Percentiles rank a stretch among this genome's conserved stretches.
These are phyloP conservation scores for Schizopygopsis pylzovi DNA, from an alignment of 2,797 vertebrate species.

Conservation along the genomic window DNA sequence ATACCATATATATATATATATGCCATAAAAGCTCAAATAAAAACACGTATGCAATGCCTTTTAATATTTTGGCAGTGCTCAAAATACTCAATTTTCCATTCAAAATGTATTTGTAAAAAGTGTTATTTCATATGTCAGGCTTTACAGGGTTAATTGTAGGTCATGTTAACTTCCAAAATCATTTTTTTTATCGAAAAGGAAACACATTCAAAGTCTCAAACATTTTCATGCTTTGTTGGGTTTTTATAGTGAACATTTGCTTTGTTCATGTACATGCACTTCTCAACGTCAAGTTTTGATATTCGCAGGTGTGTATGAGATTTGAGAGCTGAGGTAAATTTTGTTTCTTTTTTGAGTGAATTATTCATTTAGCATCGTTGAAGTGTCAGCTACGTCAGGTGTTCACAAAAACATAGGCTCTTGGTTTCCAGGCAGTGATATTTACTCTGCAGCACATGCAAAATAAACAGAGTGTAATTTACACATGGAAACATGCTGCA, in stretches of 20 bases:
- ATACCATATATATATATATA: neutral
- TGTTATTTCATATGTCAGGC: neutral
- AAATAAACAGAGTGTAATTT: slow-evolving; percentile 27
- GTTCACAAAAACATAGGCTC: neutral
- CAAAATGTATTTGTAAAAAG: neutral
- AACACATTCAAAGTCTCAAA: neutral
- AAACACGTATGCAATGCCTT: neutral
- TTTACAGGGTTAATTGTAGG: neutral
- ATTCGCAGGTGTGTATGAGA: neutral
- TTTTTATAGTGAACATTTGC: neutral
- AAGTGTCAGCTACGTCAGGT: neutral
- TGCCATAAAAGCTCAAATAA: neutral
- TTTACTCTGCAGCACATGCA: slow-evolving; percentile 3
- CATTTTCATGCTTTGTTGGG: neutral
- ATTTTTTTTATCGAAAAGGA: neutral
- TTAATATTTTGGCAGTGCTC: neutral
- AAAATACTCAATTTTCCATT: neutral
- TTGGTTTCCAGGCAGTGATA: slow-evolving; percentile 28
- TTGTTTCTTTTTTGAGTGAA: neutral
- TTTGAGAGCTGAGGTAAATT: neutral
- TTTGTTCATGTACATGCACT: neutral
- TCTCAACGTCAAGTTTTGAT: neutral
- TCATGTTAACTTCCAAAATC: neutral
- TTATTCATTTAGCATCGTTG: slow-evolving; percentile 15
- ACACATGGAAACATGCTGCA: neutral